These are phyloP conservation scores for Scopus umbretta DNA, from an alignment of 2,113 vertebrate genomes.

Conservation along the genomic window DNA sequence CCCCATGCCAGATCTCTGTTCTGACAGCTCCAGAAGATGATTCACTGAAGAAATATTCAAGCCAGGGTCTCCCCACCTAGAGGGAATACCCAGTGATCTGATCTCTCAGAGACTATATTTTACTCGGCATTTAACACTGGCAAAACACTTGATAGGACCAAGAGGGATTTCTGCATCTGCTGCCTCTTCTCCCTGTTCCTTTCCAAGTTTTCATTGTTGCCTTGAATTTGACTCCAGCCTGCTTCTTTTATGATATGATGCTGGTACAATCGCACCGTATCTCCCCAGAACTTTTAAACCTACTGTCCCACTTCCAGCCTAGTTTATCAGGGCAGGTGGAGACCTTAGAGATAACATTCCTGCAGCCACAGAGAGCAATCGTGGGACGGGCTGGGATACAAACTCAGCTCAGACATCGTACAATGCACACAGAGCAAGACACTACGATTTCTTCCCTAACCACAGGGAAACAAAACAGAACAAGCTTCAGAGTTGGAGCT, in stretches of 20 bases:
- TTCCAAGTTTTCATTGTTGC: conserved; percentile 48
- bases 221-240: conserved; percentile 6
- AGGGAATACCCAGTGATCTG: conserved; percentile 43
- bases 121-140: conserved; percentile 20
- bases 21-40: conserved; percentile 17
- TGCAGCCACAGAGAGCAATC: not conserved
- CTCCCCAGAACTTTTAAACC: conserved; percentile 44
- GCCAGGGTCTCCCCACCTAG: not conserved
- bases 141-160: conserved; percentile 39
- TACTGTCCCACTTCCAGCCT: conserved; percentile 54
- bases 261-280: not conserved
- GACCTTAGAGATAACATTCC: conserved; percentile 32
- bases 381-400: not conserved
- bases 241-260: not conserved
- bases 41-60: conserved; percentile 7
- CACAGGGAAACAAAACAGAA: not conserved
- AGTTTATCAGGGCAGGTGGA: conserved; percentile 17
- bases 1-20: not conserved
- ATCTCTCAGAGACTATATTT: conserved; percentile 27
- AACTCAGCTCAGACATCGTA: not conserved
- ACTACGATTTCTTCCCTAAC: not conserved
- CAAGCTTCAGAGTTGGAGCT: not conserved
- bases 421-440: not conserved
- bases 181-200: not conserved
- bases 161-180: conserved; percentile 31